Base-by-base conservation (phyloP, 2,113 vertebrate species). In the Macrotis lagotis region DNA sequence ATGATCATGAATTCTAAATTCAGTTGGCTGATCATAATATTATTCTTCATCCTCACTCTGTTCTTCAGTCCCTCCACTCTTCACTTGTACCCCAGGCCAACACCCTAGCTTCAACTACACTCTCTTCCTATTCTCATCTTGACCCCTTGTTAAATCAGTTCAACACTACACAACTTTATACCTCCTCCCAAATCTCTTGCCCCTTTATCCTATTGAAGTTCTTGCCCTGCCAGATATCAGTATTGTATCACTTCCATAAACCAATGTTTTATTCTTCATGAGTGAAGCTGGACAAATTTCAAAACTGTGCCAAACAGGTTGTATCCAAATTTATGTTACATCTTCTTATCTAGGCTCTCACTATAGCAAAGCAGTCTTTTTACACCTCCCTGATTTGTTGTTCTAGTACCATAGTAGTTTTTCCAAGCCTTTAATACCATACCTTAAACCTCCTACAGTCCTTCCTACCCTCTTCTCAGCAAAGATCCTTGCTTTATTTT, bases 401-500 rank as follows among this genome's bases (percentile, higher is more conserved):
- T 19, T 14, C 16, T 0, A 66, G 31, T n/a, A n/a, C 28, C 37
- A 74, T 1, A 19, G 31, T n/a, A 14, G 59, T n/a, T 74, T 74
- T 74, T 74, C 37, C 7, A 74, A n/a, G 37, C 3, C 14, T 74
- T 74, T 74, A n/a, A n/a, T n/a, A 74, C 37, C 37, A 12, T 5
- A n/a, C 14, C 5, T 74, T 74, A 74, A 74, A 37, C 37, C 14
- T 74, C 59, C 37, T 8, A n/a, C 6, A n/a, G 3, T n/a, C 59
- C 37, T 74, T 5, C 1, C 31, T 3, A n/a, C 14, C 0, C 11
- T 7, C 37, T 6, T n/a, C 59, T 31, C 0, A 37, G 37, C 14
- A 6, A 74, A 74, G 59, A 74, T n/a, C 5, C 31, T 74, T 74
- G 14, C 59, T 74, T 74, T 16, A n/a, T 74, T n/a, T n/a, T 74